Base-by-base conservation (phyloP, 2,888 invertebrate species). In the Pimpla rufipes region DNA sequence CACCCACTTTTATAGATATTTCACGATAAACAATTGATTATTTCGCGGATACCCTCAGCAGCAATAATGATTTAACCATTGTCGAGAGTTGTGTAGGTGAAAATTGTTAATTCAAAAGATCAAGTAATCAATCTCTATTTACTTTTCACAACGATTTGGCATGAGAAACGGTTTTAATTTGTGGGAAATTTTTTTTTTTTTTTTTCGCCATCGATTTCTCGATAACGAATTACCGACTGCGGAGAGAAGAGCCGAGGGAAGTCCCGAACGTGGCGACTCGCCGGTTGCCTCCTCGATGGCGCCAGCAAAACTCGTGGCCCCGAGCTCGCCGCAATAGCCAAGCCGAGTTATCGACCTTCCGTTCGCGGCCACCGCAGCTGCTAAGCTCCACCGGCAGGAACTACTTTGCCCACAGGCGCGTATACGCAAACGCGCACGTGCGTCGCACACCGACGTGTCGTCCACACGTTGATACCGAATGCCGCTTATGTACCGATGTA, bases 331-430 rank as follows among this genome's bases (percentile, higher is more conserved):
- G 77, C 83, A 57, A 55, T 52, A 75, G 40, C 57, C 59, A 55
- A 35, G 50, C n/a, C 85, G 86, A 86, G 87, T 88, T 91, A 91
- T 91, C 91, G 91, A 91, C 90, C 88, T 85, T 76, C 68, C 78
- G 76, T 76, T 73, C 40, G 67, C 57, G n/a, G n/a, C 23, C 35
- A 62, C 21, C 21, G 67, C 71, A 73, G 67, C 73, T 79, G 45
- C 73, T 29, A 73, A 73, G 64, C 68, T 11, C 11, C 42, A 59
- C 59, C 55, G 55, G 23, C 70, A 81, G 67, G 62, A 79, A 81
- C 86, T 86, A 76, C 83, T 85, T 87, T 87, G 86, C 86, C 87
- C 81, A 85, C 84, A 47, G 80, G 83, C 84, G 78, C 80, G 83
- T 81, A 57, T 59, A 45, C 29, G 29, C 16, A 45, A 59, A 11